Base-by-base conservation (phyloP, 2,113 vertebrate species). In the Nyctereutes procyonoides region DNA sequence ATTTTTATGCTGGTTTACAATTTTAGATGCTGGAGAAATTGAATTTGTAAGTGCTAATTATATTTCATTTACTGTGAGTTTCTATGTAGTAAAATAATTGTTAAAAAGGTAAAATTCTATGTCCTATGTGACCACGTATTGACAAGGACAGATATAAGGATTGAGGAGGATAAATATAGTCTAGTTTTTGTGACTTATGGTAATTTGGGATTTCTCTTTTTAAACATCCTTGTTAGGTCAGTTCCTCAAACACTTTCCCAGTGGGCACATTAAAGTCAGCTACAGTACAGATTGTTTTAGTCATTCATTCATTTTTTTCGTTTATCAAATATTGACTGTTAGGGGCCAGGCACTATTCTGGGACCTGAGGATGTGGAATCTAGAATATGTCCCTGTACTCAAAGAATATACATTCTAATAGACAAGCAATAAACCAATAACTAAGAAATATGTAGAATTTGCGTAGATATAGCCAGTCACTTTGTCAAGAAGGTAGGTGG, bases 1-100 rank as follows among this genome's bases (percentile, higher is more conserved):
- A 84, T 79, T 94, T 91, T 94, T 94, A 88, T 81, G 16, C 63
- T 63, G 38, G 35, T 95, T 93, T 82, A 63, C 3, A 87, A 74
- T 76, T 95, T 93, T 96, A 86, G 62, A 51, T 38, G 35, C 63
- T 56, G 28, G 65, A 95, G 65, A 89, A 92, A 85, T 71, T 77
- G 24, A 74, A n/a, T 71, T 92, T 92, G 63, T 95, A 95, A 82
- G 74, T 74, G 76, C 53, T 51, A 55, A 32, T 92, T 24, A 63
- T 89, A 67, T 81, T 95, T 93, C 16, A 60, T 96, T 90, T 90
- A 86, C 58, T 80, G 0, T 43, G 56, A 79, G 17, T 93, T 53
- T 15, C 8, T 81, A 28, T 8, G 3, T 65, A 74, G 69, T 83
- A 53, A 88, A 83, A 53, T 67, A 88, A 69, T 67, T 60, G 58